Conservation (phyloP, 2,888 invertebrate species). For the Orchesella flavescens region DNA sequence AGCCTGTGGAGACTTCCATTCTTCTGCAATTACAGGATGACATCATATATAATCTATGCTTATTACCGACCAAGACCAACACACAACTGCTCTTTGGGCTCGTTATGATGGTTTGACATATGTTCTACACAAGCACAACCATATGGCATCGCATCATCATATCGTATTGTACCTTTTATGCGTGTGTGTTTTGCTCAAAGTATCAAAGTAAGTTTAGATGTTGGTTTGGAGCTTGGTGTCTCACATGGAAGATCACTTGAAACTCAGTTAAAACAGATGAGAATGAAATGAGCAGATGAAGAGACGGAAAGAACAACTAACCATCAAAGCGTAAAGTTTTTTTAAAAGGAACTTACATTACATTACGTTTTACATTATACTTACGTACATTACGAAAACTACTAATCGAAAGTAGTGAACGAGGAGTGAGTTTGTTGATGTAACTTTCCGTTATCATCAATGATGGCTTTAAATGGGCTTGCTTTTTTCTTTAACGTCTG, state of each 20-base stretch:
- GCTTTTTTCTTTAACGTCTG: slow-evolving; percentile 13
- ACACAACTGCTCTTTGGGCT: slow-evolving; percentile 4
- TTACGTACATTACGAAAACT: too few species aligned
- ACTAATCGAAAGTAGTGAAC: too few species aligned
- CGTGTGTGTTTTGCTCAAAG: background rate
- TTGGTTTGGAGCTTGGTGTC: too few species aligned
- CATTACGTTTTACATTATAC: too few species aligned
- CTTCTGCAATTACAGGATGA: slow-evolving; percentile 40
- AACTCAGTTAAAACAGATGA: background rate
- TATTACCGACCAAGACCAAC: slow-evolving; percentile 18
- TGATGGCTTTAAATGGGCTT: slow-evolving; percentile 37
- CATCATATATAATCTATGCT: slow-evolving; percentile 39
- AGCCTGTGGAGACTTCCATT: slow-evolving; percentile 8
- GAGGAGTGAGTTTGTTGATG: background rate
- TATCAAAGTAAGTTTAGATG: too few species aligned
- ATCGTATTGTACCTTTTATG: slow-evolving; percentile 6
- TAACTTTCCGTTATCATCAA: slow-evolving; percentile 7
- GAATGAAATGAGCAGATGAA: background rate
- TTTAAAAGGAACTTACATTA: background rate
- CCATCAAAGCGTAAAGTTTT: slow-evolving; percentile 29
- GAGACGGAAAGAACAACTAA: too few species aligned
- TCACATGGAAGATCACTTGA: background rate
- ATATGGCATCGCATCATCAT: slow-evolving; percentile 6
- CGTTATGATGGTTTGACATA: slow-evolving; percentile 49
- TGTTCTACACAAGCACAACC: slow-evolving; percentile 12